phyloP scores from a whole-genome alignment of 1,140 invertebrate genomes.

The Berghia stephanieae region DNA sequence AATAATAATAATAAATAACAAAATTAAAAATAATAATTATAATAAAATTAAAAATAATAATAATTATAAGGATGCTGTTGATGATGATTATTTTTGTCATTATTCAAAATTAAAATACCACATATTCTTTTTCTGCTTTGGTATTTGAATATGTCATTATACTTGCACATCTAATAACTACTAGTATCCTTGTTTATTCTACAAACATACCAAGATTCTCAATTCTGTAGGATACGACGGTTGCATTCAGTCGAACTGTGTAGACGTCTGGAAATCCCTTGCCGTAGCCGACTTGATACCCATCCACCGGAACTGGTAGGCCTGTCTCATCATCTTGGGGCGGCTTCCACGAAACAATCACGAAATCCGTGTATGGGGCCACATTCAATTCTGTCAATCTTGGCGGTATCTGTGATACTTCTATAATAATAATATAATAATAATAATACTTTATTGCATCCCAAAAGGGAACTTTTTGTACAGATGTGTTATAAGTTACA shows the following conservation, averaged over 20 bases:
- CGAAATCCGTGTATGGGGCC: conserved; percentile 21
- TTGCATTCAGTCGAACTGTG: conserved; percentile 20
- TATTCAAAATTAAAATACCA: no score
- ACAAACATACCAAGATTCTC: conserved; percentile 26
- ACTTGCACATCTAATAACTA: not conserved
- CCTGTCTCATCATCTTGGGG: not conserved
- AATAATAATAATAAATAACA: no score
- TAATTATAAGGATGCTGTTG: no score
- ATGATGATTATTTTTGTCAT: no score
- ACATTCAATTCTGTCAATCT: conserved; percentile 25
- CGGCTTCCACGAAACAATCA: conserved; percentile 22
- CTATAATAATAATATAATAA: not conserved
- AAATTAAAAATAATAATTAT: no score
- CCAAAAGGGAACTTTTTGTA: no score
- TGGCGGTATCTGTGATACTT: conserved; percentile 4
- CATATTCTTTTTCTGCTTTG: no score
- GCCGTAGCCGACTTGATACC: conserved; percentile 36
- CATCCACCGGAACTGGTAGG: not conserved
- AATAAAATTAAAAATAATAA: no score
- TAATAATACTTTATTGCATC: not conserved
- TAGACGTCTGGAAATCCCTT: conserved; percentile 34
- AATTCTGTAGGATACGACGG: conserved; percentile 23
- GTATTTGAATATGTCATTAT: no score
- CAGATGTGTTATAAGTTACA: no score
- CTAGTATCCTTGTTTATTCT: no score